Evolutionary conservation across 2,797 vertebrate species (phyloP).

Genomic region (Macrochelys suwanniensis): DNA sequence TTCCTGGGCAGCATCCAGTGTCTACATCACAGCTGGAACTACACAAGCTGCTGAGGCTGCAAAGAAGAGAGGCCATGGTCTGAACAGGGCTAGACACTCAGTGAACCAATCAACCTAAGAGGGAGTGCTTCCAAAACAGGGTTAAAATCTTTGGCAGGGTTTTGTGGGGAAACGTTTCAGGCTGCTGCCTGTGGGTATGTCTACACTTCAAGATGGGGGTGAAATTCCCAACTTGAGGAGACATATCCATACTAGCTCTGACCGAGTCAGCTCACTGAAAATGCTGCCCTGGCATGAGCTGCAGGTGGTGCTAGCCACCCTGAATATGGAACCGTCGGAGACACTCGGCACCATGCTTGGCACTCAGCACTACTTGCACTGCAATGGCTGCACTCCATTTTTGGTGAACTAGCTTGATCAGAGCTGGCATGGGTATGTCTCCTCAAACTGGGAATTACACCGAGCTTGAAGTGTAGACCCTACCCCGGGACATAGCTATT

Average conservation of each 20-base stretch:
- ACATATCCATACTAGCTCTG: neutral
- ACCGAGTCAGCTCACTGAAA: neutral
- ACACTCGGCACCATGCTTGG: neutral
- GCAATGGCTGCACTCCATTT: neutral
- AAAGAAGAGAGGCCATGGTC: accelerated
- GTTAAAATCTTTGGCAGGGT: neutral
- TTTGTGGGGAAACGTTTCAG: neutral
- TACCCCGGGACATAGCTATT: neutral
- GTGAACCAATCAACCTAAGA: neutral
- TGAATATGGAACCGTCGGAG: neutral
- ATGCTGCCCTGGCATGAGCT: too few species aligned
- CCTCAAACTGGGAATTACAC: neutral
- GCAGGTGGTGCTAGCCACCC: neutral
- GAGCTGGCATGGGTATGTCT: neutral
- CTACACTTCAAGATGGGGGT: neutral
- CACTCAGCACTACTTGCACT: neutral
- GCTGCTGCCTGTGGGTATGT: neutral
- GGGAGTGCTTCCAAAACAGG: neutral
- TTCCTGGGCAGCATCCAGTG: neutral
- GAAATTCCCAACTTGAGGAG: neutral
- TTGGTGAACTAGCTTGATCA: neutral
- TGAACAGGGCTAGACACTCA: neutral
- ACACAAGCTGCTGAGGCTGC: accelerated
- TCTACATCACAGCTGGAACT: neutral
- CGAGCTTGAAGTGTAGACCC: neutral